Base-by-base conservation (phyloP, 2,797 vertebrate species). In the Cephalopachus bancanus region DNA sequence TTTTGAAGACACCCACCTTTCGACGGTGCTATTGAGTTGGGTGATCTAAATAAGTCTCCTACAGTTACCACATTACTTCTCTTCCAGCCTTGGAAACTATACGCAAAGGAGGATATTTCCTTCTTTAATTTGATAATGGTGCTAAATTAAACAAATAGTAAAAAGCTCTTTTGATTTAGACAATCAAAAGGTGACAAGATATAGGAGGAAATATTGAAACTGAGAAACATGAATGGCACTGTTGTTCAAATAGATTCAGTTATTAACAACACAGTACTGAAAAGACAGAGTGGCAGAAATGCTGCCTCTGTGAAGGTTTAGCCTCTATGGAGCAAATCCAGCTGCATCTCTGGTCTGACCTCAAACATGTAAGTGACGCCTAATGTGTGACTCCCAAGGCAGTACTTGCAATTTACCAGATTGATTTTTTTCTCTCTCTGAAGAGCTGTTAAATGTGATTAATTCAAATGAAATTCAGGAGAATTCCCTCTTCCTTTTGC, bases 391-490 rank as follows among this genome's bases (percentile, higher is more conserved):
- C 1, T 96, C 30, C 37, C 71, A 49, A 33, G 59, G 14, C 55
- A 87, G 51, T 64, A 64, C 62, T 55, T 60, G 28, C 0, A 20
- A 71, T 81, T 96, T 95, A 60, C 7, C 88, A 85, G 80, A 81
- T 72, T 28, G 69, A 86, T 86, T 96, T 65, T 80, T 67, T 64
- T 80, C 65, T n/a, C 10, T 19, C 33, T 10, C 91, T 72, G 24
- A 96, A 92, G 76, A 92, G 62, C 69, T 96, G 53, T 64, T 71
- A 74, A 96, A 53, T 79, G 26, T 96, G 95, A 97, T 90, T 94
- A 95, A 97, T 90, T 96, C 71, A 4, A 91, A 78, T 57, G 62
- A 93, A 96, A 96, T 87, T 90, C 87, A 78, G 96, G 78, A 81
- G 94, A 94, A 94, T 57, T 79, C 89, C 93, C 80, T 30, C 91